Conservation (phyloP, 1,140 invertebrate genomes). For the Hylyphantes graminicola region DNA sequence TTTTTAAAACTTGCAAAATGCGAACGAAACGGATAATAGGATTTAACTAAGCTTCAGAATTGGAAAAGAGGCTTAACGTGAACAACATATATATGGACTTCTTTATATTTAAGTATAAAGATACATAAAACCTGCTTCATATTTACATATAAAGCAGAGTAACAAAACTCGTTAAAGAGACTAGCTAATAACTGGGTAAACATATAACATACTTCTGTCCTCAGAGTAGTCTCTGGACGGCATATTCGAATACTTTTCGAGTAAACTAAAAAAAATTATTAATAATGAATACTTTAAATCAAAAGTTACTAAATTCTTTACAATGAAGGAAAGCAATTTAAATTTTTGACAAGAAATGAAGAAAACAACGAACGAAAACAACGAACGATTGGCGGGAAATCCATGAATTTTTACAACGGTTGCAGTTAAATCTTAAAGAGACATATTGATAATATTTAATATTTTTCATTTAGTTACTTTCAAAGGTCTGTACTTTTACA, state of each 20-base stretch:
- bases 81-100: not conserved
- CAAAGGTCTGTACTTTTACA: no score
- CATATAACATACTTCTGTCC: slow-evolving; percentile 19
- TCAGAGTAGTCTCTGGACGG: slow-evolving; percentile 26
- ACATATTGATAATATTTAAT: no score
- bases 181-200: not conserved
- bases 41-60: not conserved
- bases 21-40: not conserved
- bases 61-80: not conserved
- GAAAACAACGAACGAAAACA: not conserved
- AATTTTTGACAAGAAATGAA: not conserved
- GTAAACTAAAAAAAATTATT: not conserved
- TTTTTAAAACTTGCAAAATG: no score
- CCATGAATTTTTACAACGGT: no score
- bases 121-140: not conserved
- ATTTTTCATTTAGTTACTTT: no score
- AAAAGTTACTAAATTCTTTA: not conserved
- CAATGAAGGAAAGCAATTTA: not conserved
- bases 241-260: slow-evolving; percentile 1
- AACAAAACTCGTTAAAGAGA: not conserved
- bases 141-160: not conserved
- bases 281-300: not conserved
- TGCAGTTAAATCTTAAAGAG: no score
- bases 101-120: not conserved
- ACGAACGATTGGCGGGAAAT: not conserved